A percentile compares a stretch with the other conserved stretches of the same genome.
phyloP scores from a whole-genome alignment of 2,113 vertebrate species.

The Lampris megalopsis region DNA sequence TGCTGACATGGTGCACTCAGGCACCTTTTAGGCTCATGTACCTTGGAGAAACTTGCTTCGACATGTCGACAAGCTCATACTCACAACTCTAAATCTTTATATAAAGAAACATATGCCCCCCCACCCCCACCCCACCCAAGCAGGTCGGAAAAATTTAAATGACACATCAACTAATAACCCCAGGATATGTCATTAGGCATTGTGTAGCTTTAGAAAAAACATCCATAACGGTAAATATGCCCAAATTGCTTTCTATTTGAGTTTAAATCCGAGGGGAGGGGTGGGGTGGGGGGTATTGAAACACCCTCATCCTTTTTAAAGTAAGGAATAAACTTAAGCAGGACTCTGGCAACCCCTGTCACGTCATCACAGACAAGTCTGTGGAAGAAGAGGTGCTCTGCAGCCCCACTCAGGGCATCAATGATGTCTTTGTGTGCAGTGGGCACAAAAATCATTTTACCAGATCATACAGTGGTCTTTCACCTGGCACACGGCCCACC shows the following conservation, averaged over 20 bases:
- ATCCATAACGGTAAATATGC: no score
- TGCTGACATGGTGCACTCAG: constrained; percentile 29
- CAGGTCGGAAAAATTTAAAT: no score
- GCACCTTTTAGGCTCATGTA: constrained; percentile 27
- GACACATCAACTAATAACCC: no score
- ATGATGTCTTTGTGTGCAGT: constrained; percentile 72
- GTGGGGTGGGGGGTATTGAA: no score
- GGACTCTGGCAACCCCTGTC: constrained; percentile 35
- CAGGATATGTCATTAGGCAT: no score
- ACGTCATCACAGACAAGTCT: constrained; percentile 11
- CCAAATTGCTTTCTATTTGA: no score
- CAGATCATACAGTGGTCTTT: constrained; percentile 53
- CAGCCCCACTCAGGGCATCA: constrained; percentile 61
- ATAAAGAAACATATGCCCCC: neutral
- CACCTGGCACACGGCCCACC: constrained; percentile 33
- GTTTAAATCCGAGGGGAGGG: no score
- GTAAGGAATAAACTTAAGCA: constrained; percentile 5
- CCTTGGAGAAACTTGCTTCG: constrained; percentile 9
- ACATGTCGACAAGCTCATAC: constrained; percentile 15
- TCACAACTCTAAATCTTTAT: constrained; percentile 14
- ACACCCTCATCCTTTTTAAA: neutral
- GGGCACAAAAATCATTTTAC: constrained; percentile 67
- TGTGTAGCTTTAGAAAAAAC: no score
- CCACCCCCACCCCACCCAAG: no score
- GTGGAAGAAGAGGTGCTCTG: constrained; percentile 31